Percentiles rank a stretch among this genome's conserved stretches.
These are phyloP conservation scores for Jordanella pulchra DNA, from an alignment of 2,797 vertebrate species.

Conservation along the genomic window DNA sequence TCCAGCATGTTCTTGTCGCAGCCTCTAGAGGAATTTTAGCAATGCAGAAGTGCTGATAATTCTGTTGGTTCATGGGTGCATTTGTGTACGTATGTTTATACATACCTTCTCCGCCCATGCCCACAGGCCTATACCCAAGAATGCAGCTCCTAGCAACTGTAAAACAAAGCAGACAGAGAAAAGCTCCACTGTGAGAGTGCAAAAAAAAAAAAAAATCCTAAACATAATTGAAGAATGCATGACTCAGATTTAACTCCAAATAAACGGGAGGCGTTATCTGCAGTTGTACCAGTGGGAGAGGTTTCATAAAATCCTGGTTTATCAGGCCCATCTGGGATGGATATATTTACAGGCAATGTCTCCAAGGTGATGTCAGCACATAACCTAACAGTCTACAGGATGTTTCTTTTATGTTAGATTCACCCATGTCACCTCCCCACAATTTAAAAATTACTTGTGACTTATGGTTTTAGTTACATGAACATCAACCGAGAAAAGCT, in stretches of 20 bases:
- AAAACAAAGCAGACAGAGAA: conserved; percentile 68
- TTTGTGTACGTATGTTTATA: conserved; percentile 49
- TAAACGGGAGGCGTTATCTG: not conserved
- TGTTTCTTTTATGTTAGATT: not conserved
- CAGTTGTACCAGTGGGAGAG: not conserved
- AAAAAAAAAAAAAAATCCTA: not conserved
- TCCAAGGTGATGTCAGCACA: conserved; percentile 28
- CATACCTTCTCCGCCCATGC: conserved; percentile 96
- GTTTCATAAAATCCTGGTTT: not conserved
- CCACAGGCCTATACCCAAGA: conserved; percentile 91
- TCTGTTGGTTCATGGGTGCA: conserved; percentile 16
- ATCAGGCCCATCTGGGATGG: conserved; percentile 1
- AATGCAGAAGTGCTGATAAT: conserved; percentile 43
- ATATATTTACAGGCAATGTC: conserved; percentile 5
- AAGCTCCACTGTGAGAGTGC: conserved; percentile 19
- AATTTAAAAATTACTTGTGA: too few species aligned
- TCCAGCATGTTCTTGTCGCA: conserved; percentile 24
- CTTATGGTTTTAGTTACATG: not conserved
- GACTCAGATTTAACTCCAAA: not conserved
- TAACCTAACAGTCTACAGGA: not conserved
- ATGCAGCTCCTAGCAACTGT: conserved; percentile 90
- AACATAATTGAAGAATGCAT: not conserved
- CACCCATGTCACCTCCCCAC: conserved; percentile 11
- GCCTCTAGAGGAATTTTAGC: conserved; percentile 56
- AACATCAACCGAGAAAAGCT: not conserved